phyloP scores from a whole-genome alignment of 2,797 vertebrate species.

The Pyrocephalus nanus region DNA sequence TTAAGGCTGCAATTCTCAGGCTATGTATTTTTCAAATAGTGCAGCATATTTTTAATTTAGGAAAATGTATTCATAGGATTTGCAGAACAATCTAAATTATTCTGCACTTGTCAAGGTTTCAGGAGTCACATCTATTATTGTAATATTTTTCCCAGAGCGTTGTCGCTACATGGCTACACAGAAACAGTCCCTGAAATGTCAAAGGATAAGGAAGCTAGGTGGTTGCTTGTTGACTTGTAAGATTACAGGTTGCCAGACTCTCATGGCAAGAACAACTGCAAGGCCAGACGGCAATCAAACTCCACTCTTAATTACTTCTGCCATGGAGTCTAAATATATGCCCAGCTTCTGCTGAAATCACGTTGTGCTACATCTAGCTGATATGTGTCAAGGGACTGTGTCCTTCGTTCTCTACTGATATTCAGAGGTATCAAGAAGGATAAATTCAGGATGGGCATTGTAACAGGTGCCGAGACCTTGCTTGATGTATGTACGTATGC shows the following conservation, averaged over 20 bases:
- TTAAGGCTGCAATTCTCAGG: neutral
- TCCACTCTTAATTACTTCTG: slow-evolving; percentile 58
- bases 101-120: slow-evolving; percentile 28
- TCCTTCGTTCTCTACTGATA: neutral
- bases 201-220: slow-evolving; percentile 21
- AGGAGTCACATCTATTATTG: neutral
- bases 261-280: slow-evolving; percentile 51
- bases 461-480: slow-evolving; percentile 43
- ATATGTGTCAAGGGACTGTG: neutral
- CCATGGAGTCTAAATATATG: neutral
- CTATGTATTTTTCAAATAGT: neutral
- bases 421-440: slow-evolving; percentile 34
- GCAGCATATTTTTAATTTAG: slow-evolving; percentile 1
- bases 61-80: neutral
- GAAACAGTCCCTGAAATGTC: slow-evolving; percentile 58
- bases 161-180: neutral
- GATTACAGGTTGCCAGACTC: slow-evolving; percentile 60
- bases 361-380: neutral
- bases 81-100: slow-evolving; percentile 27
- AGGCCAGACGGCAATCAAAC: slow-evolving; percentile 52
- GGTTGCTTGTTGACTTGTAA: slow-evolving; percentile 63
- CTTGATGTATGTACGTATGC: slow-evolving; percentile 65
- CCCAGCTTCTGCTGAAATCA: neutral
- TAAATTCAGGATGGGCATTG: slow-evolving; percentile 22
- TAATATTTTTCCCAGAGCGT: neutral